Evolutionary conservation across 2,888 invertebrate genomes (phyloP), one percentile per base, ranked within the genome.

Genomic region (Tupiocoris notatus): DNA sequence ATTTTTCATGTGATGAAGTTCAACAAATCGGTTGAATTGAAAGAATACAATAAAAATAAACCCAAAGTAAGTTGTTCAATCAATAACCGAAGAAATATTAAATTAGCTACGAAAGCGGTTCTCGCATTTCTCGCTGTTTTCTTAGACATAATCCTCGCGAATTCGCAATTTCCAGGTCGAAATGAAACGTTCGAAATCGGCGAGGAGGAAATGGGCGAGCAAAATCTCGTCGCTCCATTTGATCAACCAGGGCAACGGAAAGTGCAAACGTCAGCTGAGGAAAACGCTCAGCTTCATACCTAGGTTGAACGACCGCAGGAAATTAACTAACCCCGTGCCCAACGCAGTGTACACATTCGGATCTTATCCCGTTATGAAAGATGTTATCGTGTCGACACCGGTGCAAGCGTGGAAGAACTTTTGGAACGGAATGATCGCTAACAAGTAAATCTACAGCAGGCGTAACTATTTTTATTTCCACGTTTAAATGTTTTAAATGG

Each of bases 381-480:
- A 73, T 54, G 54, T 62, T 20, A 39, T 73, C 1, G 25, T 70
- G 23, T n/a, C 17, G 18, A 73, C 73, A 1, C 63, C 73, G 0
- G 73, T 73, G 1, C 62, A 62, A 18, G 73, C 62, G 17, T 73
- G 73, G 73, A 73, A 61, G 54, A 16, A 73, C 21, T 73, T 73
- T 54, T 73, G 73, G 73, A 62, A 73, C 22, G 58, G 54, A 22
- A 63, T 59, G 3, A 59, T 73, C 17, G 61, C 62, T 16, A 73
- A 39, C 16, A 61, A 62, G 73, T 73, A 70, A 39, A 12, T n/a
- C n/a, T n/a, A n/a, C n/a, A n/a, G n/a, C n/a, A n/a, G n/a, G n/a
- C n/a, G n/a, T n/a, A n/a, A n/a, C n/a, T n/a, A 12, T 39, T 39
- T 39, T 39, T 39, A 39, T 12, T 39, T 39, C 39, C 39, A 39